Evolutionary conservation across 2,113 vertebrate genomes (phyloP).

Genomic region (Pelvicachromis taeniatus): DNA sequence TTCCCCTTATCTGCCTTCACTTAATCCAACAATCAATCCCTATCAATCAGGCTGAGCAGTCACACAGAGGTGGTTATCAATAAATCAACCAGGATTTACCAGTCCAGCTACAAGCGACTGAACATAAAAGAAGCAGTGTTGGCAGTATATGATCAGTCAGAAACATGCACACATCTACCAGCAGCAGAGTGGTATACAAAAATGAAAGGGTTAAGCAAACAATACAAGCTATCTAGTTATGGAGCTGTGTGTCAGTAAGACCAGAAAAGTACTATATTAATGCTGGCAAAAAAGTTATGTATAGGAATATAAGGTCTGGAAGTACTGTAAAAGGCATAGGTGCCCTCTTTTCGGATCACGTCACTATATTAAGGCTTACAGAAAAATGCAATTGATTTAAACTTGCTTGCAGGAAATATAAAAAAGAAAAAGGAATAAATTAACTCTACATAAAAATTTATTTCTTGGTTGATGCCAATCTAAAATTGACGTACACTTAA

Average conservation of each 20-base stretch:
- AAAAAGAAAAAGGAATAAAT: not conserved
- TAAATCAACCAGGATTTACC: not conserved
- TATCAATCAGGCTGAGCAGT: not conserved
- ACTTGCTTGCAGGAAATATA: not conserved
- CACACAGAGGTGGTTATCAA: not conserved
- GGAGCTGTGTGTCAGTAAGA: not conserved
- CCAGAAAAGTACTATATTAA: not conserved
- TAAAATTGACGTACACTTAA: too few relatives aligned
- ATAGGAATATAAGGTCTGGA: not conserved
- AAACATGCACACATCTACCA: not conserved
- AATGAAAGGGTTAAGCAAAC: not conserved
- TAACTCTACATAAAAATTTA: not conserved
- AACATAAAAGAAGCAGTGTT: not conserved
- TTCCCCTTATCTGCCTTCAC: not conserved
- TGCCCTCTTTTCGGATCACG: not conserved
- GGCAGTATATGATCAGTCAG: not conserved
- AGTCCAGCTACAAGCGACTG: too few relatives aligned
- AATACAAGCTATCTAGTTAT: not conserved
- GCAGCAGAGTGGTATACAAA: not conserved
- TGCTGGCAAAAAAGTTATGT: not conserved
- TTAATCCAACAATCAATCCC: not conserved
- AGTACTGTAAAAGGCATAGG: too few relatives aligned
- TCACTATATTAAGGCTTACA: not conserved
- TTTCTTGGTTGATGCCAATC: not conserved
- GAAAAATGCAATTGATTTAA: not conserved